phyloP scores from a whole-genome alignment of 2,888 invertebrate genomes.

The Cheilosia vernalis region DNA sequence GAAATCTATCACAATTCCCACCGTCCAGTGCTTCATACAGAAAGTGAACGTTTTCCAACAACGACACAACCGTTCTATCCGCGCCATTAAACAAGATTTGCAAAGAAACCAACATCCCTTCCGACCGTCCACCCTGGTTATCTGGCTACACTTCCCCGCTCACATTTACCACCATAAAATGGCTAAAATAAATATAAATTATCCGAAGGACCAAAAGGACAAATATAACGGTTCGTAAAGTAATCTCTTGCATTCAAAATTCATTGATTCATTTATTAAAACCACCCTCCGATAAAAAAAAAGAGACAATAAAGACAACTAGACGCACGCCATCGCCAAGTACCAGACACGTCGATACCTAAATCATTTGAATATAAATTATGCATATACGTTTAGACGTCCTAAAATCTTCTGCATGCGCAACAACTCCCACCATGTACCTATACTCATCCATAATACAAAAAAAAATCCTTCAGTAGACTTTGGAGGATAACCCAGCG shows the following conservation, averaged over 20 bases:
- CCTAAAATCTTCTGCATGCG: not conserved
- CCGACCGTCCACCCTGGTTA: not conserved
- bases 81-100: not conserved
- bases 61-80: not conserved
- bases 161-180: not conserved
- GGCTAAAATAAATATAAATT: constrained; percentile 14
- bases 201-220: constrained; percentile 10
- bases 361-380: constrained; percentile 23
- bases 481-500: not conserved
- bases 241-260: constrained; percentile 55
- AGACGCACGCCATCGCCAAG: not conserved
- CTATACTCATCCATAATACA: not conserved
- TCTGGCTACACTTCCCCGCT: not conserved
- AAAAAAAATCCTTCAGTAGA: not conserved
- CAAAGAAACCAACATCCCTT: not conserved
- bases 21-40: too few species aligned
- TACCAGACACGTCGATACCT: constrained; percentile 13
- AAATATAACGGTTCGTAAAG: constrained; percentile 36
- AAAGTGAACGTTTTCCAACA: too few species aligned
- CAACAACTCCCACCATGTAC: constrained; percentile 26
- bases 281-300: not conserved
- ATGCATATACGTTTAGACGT: constrained; percentile 20
- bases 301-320: not conserved
- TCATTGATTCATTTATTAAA: constrained; percentile 51
- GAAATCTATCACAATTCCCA: too few species aligned